phyloP scores from a whole-genome alignment of 2,797 vertebrate genomes.

The Iguana delicatissima region DNA sequence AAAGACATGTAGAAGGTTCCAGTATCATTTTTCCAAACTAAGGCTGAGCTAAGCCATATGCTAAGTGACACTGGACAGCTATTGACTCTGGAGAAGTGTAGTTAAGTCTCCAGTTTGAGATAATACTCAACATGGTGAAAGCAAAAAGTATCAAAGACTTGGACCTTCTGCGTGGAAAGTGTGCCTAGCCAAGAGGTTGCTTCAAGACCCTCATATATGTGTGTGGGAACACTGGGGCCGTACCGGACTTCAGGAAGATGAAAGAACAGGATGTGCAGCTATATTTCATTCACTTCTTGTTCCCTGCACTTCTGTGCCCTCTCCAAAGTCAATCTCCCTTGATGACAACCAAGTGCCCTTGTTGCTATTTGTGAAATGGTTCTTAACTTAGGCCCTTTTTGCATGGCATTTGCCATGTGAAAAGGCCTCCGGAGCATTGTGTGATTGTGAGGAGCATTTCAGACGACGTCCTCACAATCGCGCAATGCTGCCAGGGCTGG shows the following conservation, averaged over 20 bases:
- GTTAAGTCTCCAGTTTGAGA: background rate
- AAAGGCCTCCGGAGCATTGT: no score
- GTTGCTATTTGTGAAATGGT: background rate
- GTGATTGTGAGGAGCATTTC: no score
- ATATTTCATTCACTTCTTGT: background rate
- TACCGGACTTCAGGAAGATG: background rate
- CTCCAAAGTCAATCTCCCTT: background rate
- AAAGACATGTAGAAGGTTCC: slow-evolving; percentile 31
- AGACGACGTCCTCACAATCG: no score
- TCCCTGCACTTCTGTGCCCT: background rate
- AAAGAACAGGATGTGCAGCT: background rate
- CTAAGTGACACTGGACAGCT: no score
- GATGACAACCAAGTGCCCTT: background rate
- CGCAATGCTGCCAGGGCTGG: no score
- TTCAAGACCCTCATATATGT: background rate
- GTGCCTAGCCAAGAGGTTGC: background rate
- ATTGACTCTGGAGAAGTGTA: background rate
- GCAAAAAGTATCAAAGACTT: background rate
- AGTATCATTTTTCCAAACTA: background rate
- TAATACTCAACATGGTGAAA: background rate
- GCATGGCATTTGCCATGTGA: no score
- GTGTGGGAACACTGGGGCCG: background rate
- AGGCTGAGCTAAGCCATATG: background rate
- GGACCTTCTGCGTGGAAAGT: background rate
- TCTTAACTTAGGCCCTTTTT: background rate